A percentile compares a stretch with the other conserved stretches of the same genome.
These are phyloP conservation scores for Cariama cristata DNA, from an alignment of 2,113 vertebrate genomes.

Conservation along the genomic window DNA sequence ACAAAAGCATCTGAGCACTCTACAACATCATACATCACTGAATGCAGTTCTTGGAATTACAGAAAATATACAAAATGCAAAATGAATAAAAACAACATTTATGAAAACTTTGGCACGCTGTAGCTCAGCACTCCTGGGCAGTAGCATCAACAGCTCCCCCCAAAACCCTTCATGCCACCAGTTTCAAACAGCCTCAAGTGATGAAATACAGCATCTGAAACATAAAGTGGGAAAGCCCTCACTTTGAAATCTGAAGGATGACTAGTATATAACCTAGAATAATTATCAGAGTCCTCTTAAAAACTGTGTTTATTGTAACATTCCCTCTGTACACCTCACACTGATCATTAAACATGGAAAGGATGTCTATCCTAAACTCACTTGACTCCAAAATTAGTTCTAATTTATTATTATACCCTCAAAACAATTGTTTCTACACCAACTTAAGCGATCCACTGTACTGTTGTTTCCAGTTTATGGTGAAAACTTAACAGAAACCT, in stretches of 20 bases:
- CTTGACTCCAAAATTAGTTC: background rate
- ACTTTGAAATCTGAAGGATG: background rate
- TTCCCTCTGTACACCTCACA: background rate
- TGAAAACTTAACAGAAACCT: background rate
- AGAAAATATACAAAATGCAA: background rate
- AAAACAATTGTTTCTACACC: background rate
- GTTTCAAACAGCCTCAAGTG: background rate
- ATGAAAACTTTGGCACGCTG: background rate
- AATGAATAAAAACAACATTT: background rate
- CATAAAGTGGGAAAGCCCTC: background rate
- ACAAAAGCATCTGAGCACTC: background rate
- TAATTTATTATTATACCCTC: background rate
- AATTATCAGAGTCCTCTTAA: background rate
- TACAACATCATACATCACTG: background rate
- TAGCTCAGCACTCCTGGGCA: background rate
- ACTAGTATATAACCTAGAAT: background rate
- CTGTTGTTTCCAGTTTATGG: background rate
- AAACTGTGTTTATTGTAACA: background rate
- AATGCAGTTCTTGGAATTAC: background rate
- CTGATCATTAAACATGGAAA: no score
- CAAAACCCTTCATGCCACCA: rapidly evolving
- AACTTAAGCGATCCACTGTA: background rate
- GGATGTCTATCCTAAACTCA: background rate
- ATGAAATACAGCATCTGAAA: background rate
- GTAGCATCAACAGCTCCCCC: background rate